Conservation (phyloP, 2,888 invertebrate species). For the Nomada ruficornis region DNA sequence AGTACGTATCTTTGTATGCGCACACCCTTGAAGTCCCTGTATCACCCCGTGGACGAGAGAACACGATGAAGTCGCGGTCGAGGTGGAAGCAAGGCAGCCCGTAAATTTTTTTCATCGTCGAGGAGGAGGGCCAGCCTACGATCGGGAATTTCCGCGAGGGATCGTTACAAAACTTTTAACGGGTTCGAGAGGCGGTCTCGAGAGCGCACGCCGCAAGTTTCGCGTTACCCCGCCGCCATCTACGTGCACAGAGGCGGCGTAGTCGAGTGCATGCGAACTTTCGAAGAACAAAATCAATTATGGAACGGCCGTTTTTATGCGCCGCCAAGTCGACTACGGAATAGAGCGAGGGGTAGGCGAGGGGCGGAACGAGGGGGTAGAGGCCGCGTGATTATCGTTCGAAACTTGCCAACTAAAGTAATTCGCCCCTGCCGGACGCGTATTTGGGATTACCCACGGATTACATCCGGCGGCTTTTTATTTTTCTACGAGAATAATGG, state of each 20-base stretch:
- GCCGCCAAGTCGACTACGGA: constrained; percentile 44
- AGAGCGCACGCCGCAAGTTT: constrained; percentile 70
- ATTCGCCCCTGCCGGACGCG: constrained; percentile 68
- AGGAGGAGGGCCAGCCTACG: constrained; percentile 54
- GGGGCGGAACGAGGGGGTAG: background rate
- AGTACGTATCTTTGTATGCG: too few relatives aligned
- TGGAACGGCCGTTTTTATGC: constrained; percentile 77
- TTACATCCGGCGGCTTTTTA: constrained; percentile 61
- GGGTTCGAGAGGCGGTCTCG: constrained; percentile 76
- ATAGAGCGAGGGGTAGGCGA: background rate
- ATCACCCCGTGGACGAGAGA: background rate
- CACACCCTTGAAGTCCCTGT: too few relatives aligned
- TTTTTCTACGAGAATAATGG: constrained; percentile 61
- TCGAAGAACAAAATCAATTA: constrained; percentile 81
- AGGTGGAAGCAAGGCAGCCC: background rate
- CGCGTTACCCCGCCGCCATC: constrained; percentile 64
- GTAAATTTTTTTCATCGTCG: constrained; percentile 46
- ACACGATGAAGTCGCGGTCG: background rate
- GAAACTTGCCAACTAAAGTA: constrained; percentile 74
- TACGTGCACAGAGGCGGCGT: constrained; percentile 7
- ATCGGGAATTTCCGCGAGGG: constrained; percentile 78
- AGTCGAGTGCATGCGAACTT: constrained; percentile 77
- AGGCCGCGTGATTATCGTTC: constrained; percentile 72
- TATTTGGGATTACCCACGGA: constrained; percentile 69
- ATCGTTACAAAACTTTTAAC: constrained; percentile 81